Evolutionary conservation across 2,888 invertebrate genomes (phyloP), one percentile per base, ranked within the genome.

Genomic region (Drosophila tripunctata): DNA sequence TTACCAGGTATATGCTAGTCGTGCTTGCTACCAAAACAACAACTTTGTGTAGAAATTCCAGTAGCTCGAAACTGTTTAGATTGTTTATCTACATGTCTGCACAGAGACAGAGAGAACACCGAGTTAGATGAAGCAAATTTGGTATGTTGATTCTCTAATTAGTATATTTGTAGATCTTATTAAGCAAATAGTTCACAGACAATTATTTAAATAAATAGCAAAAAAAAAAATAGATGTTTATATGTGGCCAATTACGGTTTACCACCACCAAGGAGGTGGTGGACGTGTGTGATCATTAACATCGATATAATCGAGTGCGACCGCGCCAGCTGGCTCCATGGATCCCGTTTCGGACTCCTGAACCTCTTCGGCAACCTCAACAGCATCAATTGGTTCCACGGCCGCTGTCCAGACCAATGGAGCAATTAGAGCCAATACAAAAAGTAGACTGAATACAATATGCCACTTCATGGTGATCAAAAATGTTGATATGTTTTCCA

Each of bases 381-480:
- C 4, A 4, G 50, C 50, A 1, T 48, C 40, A 6, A 14, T 5
- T 1, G 70, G 24, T 2, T 30, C 30, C 38, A 38, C 27, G 6
- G 51, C 31, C 12, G 58, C 40, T 1, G 76, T 33, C 15, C 5
- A 45, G 0, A 43, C 24, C 12, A 44, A 6, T 15, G 79, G 67
- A 2, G 57, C 47, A 19, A 67, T 40, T 10, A 69, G 21, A 12
- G 61, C 78, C 36, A 79, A 7, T 4, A 56, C 14, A 2, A 84
- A 52, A 8, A 73, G 12, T 12, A 75, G 14, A 8, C 44, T 55
- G 33, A 69, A 45, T n/a, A 54, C 15, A 14, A 84, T 50, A 31
- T 81, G 69, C 41, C 50, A 41, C 69, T 73, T 75, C 79, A 80
- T 78, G 38, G 10, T 55, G 51, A 15, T 47, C 8, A 10, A 17